Evolutionary conservation across 1,140 invertebrate genomes (phyloP).

Genomic region (Bombus vancouverensis): DNA sequence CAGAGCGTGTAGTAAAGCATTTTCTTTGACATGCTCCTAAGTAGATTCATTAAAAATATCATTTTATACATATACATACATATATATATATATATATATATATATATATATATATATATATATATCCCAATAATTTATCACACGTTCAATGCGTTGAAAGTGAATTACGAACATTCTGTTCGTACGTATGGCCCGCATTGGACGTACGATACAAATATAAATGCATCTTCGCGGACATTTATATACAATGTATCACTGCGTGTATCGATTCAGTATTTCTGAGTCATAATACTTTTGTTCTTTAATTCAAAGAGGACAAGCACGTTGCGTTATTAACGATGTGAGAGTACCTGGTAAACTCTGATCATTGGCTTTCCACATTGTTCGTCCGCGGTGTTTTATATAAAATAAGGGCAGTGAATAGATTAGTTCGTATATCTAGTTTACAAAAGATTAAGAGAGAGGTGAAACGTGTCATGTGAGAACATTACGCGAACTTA

Average conservation of each 20-base stretch:
- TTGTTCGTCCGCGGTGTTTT: not conserved
- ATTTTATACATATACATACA: not conserved
- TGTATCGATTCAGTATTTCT: constrained; percentile 26
- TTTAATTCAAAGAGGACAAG: constrained; percentile 62
- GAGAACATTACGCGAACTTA: not conserved
- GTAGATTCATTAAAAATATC: constrained; percentile 29
- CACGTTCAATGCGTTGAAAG: constrained; percentile 42
- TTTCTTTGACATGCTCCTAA: constrained; percentile 37
- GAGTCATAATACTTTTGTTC: constrained; percentile 62
- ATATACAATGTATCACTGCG: constrained; percentile 52
- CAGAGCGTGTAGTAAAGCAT: constrained; percentile 53
- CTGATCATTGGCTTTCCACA: not conserved
- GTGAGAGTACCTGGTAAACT: constrained; percentile 7
- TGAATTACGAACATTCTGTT: constrained; percentile 26
- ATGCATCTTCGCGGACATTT: constrained; percentile 47
- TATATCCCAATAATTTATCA: constrained; percentile 23
- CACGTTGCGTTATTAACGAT: constrained; percentile 38
- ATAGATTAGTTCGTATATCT: not conserved
- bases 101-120: too few species aligned
- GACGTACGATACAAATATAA: constrained; percentile 45
- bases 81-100: too few species aligned
- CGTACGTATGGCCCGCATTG: constrained; percentile 47
- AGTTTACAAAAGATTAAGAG: constrained; percentile 4
- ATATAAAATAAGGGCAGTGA: constrained; percentile 3
- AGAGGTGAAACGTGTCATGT: constrained; percentile 34